These are phyloP conservation scores for Ophion ventricosus DNA, from an alignment of 2,888 invertebrate genomes.

Conservation along the genomic window DNA sequence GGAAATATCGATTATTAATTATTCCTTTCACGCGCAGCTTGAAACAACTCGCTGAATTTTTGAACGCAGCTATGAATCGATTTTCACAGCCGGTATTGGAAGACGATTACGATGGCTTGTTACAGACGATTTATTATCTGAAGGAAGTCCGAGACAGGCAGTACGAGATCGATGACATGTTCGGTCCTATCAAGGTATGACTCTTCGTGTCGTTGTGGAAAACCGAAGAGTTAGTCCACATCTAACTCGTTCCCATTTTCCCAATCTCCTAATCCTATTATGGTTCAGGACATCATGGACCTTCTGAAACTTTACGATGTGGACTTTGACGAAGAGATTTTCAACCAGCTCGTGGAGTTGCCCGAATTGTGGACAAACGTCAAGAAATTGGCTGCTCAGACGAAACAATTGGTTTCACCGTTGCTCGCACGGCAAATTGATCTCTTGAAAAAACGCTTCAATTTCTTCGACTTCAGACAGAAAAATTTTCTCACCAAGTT, in stretches of 20 bases:
- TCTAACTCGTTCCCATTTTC: neutral
- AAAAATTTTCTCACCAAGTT: conserved; percentile 91
- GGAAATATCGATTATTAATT: neutral
- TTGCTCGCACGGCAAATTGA: conserved; percentile 95
- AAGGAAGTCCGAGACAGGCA: conserved; percentile 91
- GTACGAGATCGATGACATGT: conserved; percentile 93
- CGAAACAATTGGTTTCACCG: conserved; percentile 94
- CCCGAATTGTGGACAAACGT: conserved; percentile 95
- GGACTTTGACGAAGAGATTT: conserved; percentile 91
- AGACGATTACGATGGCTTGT: conserved; percentile 93
- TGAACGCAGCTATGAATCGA: conserved; percentile 89
- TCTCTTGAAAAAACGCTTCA: conserved; percentile 92
- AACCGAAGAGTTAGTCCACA: too few species aligned
- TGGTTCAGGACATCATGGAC: conserved; percentile 89
- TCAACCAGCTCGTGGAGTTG: conserved; percentile 87
- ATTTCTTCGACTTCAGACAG: conserved; percentile 91
- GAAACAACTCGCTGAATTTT: conserved; percentile 91
- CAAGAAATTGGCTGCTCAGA: conserved; percentile 92
- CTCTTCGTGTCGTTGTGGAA: neutral
- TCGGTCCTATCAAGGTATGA: conserved; percentile 90
- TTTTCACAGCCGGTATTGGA: conserved; percentile 90
- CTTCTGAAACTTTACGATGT: conserved; percentile 93
- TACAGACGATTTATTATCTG: conserved; percentile 93
- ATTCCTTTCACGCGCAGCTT: conserved; percentile 84
- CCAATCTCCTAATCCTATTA: neutral